Conservation (phyloP, 2,113 vertebrate genomes). For the Gymnogyps californianus region DNA sequence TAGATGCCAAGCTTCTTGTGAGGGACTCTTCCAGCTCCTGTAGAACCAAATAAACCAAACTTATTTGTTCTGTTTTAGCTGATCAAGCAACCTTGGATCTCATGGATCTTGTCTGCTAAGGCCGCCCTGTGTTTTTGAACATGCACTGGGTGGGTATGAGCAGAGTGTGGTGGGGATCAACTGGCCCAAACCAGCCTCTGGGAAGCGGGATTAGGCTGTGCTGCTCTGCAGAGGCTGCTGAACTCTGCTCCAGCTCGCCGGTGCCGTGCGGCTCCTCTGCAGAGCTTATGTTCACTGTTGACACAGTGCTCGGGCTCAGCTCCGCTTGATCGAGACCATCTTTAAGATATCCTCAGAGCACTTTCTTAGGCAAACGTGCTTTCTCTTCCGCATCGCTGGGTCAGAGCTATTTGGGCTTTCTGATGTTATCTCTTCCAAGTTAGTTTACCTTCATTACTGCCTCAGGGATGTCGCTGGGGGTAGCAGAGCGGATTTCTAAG, state of each 20-base stretch:
- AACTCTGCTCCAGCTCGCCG: accelerated
- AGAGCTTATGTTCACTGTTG: not conserved
- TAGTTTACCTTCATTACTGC: not conserved
- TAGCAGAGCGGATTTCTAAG: not conserved
- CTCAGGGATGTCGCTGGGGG: not conserved
- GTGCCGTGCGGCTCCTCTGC: not conserved
- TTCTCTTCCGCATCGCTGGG: not conserved
- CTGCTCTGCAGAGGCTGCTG: not conserved
- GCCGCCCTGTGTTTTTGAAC: not conserved
- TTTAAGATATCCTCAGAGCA: not conserved
- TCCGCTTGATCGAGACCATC: not conserved
- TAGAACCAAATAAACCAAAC: not conserved
- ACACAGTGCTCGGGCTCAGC: not conserved
- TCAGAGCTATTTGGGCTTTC: not conserved
- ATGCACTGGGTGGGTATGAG: not conserved
- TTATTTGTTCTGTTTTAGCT: not conserved
- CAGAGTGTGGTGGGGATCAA: not conserved
- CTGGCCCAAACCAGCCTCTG: not conserved
- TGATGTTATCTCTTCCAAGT: not conserved
- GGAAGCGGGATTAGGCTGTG: not conserved
- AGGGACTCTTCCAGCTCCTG: not conserved
- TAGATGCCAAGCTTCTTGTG: not conserved
- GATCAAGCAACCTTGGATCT: not conserved
- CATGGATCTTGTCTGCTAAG: not conserved
- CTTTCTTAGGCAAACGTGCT: not conserved